Evolutionary conservation across 2,113 vertebrate species (phyloP), one percentile per base, ranked within the genome.

Genomic region (Crotophaga sulcirostris): DNA sequence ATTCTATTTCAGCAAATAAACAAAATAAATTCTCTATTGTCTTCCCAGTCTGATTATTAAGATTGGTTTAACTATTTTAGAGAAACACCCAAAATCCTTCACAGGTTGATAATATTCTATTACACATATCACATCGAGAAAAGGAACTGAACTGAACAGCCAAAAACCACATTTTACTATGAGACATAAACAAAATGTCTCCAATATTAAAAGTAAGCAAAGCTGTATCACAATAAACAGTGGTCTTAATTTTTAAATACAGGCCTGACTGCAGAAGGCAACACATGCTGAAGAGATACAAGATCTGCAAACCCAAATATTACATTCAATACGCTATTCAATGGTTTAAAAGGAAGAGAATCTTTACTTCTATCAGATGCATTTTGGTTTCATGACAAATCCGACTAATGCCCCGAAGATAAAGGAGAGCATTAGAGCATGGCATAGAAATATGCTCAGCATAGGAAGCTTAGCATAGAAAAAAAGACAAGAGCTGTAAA

Each of bases 361-460:
- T 81, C 68, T 91, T 81, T 51, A 64, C 38, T 91, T 92, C 87
- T 69, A 77, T 75, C 72, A 86, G 73, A 76, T 70, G 21, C 49
- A 79, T 47, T 79, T 70, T 1, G 3, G 42, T 83, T 92, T 93
- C 85, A 84, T 64, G 62, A 91, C 36, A 79, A 94, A 90, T 63
- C 68, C 49, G 69, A 23, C 66, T 49, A 84, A 93, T 80, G n/a
- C 89, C 89, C 89, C 89, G 42, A 90, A 94, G 89, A 94, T 89
- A 87, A 82, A 78, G 52, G 21, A 75, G 29, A 67, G 63, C 68
- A 72, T 76, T 78, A 95, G 56, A 82, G 69, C 60, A 89, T 2
- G 16, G 36, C 63, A 83, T 13, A 85, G 62, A 90, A 90, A 84
- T 72, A 64, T 56, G 60, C 33, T 84, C 47, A 26, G 73, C 73